Evolutionary conservation across 2,113 vertebrate species (phyloP).

Genomic region (Melospiza melodia): DNA sequence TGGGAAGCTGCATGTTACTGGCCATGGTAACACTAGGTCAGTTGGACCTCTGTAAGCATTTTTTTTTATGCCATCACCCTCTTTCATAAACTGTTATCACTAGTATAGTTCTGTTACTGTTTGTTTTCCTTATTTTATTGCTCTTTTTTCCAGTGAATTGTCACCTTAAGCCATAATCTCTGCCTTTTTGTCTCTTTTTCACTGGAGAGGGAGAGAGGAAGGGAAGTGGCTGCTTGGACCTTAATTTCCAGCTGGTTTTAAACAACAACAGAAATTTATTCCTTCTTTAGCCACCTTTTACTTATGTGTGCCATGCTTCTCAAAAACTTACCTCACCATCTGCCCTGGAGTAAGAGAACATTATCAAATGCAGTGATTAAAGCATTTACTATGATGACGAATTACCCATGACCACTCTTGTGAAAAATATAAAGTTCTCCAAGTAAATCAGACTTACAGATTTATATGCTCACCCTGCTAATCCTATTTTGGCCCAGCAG

Average conservation of each 20-base stretch:
- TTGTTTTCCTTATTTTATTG: background rate
- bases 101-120: background rate
- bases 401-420: background rate
- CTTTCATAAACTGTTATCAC: background rate
- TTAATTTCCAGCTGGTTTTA: background rate
- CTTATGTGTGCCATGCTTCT: background rate
- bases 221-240: background rate
- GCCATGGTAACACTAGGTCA: background rate
- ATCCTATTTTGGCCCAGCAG: conserved; percentile 30
- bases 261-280: background rate
- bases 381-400: conserved; percentile 40
- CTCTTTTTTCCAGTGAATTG: background rate
- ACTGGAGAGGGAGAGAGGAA: background rate
- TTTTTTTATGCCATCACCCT: background rate
- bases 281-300: background rate
- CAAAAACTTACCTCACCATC: background rate
- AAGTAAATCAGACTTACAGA: conserved; percentile 34
- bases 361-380: conserved; percentile 22
- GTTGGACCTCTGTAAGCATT: background rate
- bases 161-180: background rate
- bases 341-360: background rate
- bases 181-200: background rate
- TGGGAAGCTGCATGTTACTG: background rate
- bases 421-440: conserved; percentile 27
- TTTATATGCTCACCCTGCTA: conserved; percentile 8